A percentile compares a stretch with the other conserved stretches of the same genome.
These are phyloP conservation scores for Cnemophilus loriae DNA, from an alignment of 2,113 vertebrate genomes.

Conservation along the genomic window DNA sequence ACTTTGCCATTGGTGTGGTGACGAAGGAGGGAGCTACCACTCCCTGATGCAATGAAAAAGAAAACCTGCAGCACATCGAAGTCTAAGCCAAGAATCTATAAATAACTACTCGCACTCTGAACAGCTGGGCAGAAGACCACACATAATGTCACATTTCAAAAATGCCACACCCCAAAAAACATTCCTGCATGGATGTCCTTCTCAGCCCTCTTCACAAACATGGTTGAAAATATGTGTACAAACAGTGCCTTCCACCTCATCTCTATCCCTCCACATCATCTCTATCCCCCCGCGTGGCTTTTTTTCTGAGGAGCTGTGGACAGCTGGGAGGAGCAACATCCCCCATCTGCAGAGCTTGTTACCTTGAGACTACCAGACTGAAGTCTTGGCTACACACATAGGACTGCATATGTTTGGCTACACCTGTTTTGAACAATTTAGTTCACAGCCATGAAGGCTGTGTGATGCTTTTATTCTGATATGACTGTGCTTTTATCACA, in stretches of 20 bases:
- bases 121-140: neutral
- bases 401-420: conserved; percentile 30
- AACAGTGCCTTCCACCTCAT: neutral
- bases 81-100: neutral
- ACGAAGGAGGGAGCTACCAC: neutral
- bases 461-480: neutral
- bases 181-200: neutral
- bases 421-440: conserved; percentile 32
- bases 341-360: conserved; percentile 24
- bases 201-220: neutral
- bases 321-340: neutral
- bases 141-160: neutral
- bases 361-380: conserved; percentile 37
- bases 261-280: neutral
- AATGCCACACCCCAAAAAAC: neutral
- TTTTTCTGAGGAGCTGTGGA: neutral
- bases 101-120: neutral
- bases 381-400: conserved; percentile 19
- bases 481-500: neutral
- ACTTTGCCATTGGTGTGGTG: neutral
- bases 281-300: neutral
- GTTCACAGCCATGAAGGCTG: neutral
- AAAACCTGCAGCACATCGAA: neutral
- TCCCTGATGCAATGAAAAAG: neutral
- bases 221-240: neutral